Evolutionary conservation across 2,113 vertebrate species (phyloP).

Genomic region (Myocastor coypus): DNA sequence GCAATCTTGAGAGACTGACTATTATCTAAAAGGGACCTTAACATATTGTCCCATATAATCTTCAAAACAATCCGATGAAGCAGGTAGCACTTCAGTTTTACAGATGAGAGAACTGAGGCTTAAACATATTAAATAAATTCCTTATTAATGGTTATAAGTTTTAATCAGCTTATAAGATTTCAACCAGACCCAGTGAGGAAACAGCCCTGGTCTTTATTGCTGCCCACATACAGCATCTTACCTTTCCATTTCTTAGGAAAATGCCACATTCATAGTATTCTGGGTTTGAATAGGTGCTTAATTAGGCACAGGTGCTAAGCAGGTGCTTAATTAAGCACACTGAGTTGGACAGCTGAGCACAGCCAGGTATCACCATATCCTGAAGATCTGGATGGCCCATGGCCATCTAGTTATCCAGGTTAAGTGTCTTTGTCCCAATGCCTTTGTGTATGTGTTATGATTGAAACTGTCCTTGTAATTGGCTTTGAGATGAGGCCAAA

Average conservation of each 20-base stretch:
- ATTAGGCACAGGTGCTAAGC: neutral
- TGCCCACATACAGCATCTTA: constrained; percentile 32
- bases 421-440: neutral
- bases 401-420: neutral
- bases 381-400: constrained; percentile 7
- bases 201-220: neutral
- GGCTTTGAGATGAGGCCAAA: constrained; percentile 86
- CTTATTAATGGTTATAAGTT: neutral
- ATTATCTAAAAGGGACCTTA: neutral
- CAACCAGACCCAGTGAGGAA: neutral
- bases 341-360: neutral
- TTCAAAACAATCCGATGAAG: neutral
- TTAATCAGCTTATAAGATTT: neutral
- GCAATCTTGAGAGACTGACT: neutral
- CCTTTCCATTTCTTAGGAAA: constrained; percentile 41
- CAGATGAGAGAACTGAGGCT: constrained; percentile 71
- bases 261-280: neutral
- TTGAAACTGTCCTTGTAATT: constrained; percentile 79
- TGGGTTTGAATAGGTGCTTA: neutral
- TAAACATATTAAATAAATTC: constrained; percentile 20
- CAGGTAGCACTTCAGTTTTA: constrained; percentile 18
- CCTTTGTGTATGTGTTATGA: constrained; percentile 50
- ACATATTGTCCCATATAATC: neutral
- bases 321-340: constrained; percentile 8
- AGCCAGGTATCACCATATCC: neutral